Evolutionary conservation across 2,797 vertebrate species (phyloP).

Genomic region (Saxicola maurus): DNA sequence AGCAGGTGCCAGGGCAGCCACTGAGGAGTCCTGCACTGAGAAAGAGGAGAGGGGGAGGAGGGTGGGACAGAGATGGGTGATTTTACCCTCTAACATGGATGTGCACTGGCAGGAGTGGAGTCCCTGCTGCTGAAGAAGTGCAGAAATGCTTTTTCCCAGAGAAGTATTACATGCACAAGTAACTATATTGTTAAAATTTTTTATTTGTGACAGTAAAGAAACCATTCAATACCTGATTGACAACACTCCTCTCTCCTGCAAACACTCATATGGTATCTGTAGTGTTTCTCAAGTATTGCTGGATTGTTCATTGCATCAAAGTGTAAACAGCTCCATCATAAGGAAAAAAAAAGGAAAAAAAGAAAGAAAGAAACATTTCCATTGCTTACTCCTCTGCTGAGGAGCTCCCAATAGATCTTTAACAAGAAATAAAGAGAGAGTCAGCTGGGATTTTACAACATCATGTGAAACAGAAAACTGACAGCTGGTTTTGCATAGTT

Average conservation of each 20-base stretch:
- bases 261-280: constrained; percentile 41
- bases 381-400: constrained; percentile 13
- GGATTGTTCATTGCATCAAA: constrained; percentile 63
- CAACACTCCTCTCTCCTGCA: constrained; percentile 52
- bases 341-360: not conserved
- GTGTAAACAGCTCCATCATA: constrained; percentile 56
- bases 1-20: constrained; percentile 32
- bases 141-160: constrained; percentile 8
- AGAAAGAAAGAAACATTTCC: constrained; percentile 25
- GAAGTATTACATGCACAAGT: constrained; percentile 51
- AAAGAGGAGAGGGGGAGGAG: not conserved
- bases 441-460: constrained; percentile 48
- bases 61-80: not conserved
- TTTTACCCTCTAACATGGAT: not conserved
- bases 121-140: not conserved
- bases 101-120: not conserved
- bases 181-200: constrained; percentile 57
- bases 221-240: constrained; percentile 62
- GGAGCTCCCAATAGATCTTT: constrained; percentile 33
- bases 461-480: constrained; percentile 31
- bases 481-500: constrained; percentile 51
- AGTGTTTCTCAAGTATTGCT: constrained; percentile 63
- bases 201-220: constrained; percentile 77
- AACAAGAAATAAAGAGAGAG: constrained; percentile 5
- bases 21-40: not conserved